phyloP scores from a whole-genome alignment of 2,113 vertebrate species.

The Eublepharis macularius region DNA sequence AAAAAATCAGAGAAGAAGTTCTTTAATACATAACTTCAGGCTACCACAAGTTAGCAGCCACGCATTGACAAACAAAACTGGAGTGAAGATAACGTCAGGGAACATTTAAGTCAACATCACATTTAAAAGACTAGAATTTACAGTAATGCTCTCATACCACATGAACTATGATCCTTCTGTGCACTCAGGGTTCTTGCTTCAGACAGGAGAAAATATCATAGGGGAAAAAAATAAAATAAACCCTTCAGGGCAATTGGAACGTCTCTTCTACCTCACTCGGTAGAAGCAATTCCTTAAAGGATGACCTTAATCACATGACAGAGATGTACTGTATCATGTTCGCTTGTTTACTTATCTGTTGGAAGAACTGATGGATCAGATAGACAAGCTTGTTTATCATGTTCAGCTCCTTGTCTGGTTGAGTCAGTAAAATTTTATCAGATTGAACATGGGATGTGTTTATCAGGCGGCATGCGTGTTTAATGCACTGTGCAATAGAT shows the following conservation, averaged over 20 bases:
- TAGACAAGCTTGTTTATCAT: slow-evolving; percentile 63
- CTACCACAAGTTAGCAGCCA: background rate
- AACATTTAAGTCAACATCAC: background rate
- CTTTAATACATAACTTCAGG: background rate
- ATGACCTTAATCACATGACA: slow-evolving; percentile 64
- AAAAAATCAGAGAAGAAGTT: background rate
- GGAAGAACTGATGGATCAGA: slow-evolving; percentile 68
- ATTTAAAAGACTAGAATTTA: background rate
- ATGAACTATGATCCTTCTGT: background rate
- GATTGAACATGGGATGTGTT: slow-evolving; percentile 65
- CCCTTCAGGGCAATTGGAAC: background rate
- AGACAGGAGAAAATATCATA: background rate
- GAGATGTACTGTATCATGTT: slow-evolving; percentile 63
- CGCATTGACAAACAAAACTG: background rate
- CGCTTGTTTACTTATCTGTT: slow-evolving; percentile 66
- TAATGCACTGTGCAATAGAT: slow-evolving; percentile 66
- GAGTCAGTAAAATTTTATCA: slow-evolving; percentile 71
- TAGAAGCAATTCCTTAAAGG: slow-evolving; percentile 36
- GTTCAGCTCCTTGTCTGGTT: slow-evolving; percentile 65
- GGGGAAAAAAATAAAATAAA: slow-evolving; percentile 3
- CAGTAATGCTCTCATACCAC: background rate
- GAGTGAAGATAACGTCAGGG: background rate
- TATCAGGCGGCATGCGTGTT: slow-evolving; percentile 63
- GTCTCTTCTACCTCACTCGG: slow-evolving; percentile 13
- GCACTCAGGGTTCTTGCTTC: background rate